Evolutionary conservation across 2,113 vertebrate genomes (phyloP).

Genomic region (Notothenia coriiceps): DNA sequence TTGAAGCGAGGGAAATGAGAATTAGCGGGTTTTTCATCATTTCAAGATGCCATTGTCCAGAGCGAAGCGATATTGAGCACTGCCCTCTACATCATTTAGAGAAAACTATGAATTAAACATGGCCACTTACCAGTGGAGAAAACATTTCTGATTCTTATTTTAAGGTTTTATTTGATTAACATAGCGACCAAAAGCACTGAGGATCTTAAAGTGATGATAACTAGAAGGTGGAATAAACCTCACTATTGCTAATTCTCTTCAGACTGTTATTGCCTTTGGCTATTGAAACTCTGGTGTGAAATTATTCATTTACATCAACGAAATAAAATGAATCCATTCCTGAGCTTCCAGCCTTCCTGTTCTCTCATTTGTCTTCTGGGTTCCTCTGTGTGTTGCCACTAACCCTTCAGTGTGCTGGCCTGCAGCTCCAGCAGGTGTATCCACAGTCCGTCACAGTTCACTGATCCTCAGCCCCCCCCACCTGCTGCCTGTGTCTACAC

Average conservation of each 20-base stretch:
- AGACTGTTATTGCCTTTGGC: conserved; percentile 37
- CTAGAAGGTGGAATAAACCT: conserved; percentile 40
- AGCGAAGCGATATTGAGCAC: conserved; percentile 32
- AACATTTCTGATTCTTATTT: conserved; percentile 52
- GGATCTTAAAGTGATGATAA: conserved; percentile 40
- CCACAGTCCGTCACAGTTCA: conserved; percentile 46
- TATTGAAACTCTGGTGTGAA: conserved; percentile 35
- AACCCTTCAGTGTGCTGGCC: conserved; percentile 32
- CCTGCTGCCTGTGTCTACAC: conserved; percentile 42
- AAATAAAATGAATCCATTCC: conserved; percentile 39
- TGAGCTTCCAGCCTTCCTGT: conserved; percentile 25
- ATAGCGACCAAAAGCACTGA: conserved; percentile 1
- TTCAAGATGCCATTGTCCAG: conserved; percentile 23
- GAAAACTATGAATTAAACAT: conserved; percentile 62
- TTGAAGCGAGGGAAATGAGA: conserved; percentile 34
- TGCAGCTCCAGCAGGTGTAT: conserved; percentile 40
- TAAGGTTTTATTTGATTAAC: conserved; percentile 41
- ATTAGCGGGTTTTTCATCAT: conserved; percentile 49
- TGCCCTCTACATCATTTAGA: conserved; percentile 47
- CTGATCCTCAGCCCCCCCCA: conserved; percentile 26
- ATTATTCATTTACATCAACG: conserved; percentile 45
- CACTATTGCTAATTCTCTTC: conserved; percentile 43
- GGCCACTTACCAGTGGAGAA: conserved; percentile 23
- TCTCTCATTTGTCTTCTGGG: conserved; percentile 20
- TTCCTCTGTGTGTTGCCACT: neutral